A percentile compares a stretch with the other conserved stretches of the same genome.
Conservation (phyloP, 2,797 vertebrate genomes). For the Scleropages formosus region DNA sequence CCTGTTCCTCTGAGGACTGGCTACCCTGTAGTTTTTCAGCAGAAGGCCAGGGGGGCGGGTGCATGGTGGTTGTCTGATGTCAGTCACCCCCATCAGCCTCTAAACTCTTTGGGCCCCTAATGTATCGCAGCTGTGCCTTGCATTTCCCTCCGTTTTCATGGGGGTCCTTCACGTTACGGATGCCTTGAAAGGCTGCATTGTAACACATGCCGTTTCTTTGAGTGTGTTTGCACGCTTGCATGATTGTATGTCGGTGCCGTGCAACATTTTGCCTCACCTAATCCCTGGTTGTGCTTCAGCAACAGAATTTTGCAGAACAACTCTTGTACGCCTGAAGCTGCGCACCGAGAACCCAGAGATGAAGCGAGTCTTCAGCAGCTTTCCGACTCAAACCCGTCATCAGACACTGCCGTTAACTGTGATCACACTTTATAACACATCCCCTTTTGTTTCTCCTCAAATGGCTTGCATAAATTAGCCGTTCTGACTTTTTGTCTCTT, state of each 20-base stretch:
- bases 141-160: conserved; percentile 39
- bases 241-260: neutral
- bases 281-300: no score
- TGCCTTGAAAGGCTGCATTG: conserved; percentile 66
- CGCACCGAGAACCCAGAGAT: conserved; percentile 42
- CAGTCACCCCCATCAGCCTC: conserved; percentile 51
- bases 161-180: conserved; percentile 59
- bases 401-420: neutral
- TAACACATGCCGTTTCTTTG: conserved; percentile 36
- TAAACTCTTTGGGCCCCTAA: conserved; percentile 75
- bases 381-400: conserved; percentile 40
- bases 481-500: conserved; percentile 7
- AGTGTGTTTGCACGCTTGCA: conserved; percentile 1
- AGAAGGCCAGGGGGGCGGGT: conserved; percentile 14
- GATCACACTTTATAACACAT: conserved; percentile 22
- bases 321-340: neutral
- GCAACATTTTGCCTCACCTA: no score
- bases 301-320: no score
- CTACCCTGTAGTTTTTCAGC: neutral
- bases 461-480: conserved; percentile 11
- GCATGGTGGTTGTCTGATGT: conserved; percentile 63
- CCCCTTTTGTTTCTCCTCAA: conserved; percentile 25
- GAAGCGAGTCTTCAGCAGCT: conserved; percentile 67
- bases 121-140: conserved; percentile 79
- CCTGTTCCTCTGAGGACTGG: neutral